A percentile compares a stretch with the other conserved stretches of the same genome.
These are phyloP conservation scores for Caracal caracal DNA, from an alignment of 2,113 vertebrate genomes.

Conservation along the genomic window DNA sequence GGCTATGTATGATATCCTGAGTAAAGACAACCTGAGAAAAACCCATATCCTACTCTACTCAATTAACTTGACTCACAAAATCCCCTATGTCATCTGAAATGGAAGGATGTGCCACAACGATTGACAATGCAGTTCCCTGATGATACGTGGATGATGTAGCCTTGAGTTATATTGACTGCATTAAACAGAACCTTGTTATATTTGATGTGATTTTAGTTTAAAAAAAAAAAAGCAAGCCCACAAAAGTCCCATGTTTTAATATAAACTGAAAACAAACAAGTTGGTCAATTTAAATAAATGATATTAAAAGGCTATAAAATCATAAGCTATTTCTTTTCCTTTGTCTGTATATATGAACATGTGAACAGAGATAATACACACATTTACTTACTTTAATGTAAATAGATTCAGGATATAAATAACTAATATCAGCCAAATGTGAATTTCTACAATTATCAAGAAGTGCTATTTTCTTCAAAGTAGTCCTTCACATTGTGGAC, in stretches of 20 bases:
- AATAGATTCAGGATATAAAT: background rate
- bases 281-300: constrained; percentile 7
- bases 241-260: background rate
- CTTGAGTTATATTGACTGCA: background rate
- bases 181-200: constrained; percentile 17
- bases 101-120: background rate
- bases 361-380: background rate
- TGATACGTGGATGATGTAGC: constrained; percentile 13
- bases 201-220: constrained; percentile 36
- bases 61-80: constrained; percentile 32
- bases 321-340: background rate
- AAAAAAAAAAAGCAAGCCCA: background rate
- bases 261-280: constrained; percentile 52
- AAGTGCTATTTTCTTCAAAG: constrained; percentile 35
- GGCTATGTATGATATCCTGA: constrained; percentile 33
- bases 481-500: constrained; percentile 6
- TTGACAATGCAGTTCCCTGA: background rate
- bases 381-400: constrained; percentile 8
- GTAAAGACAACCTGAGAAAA: constrained; percentile 50
- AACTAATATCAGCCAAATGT: background rate
- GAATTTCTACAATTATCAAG: constrained; percentile 40
- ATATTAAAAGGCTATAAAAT: background rate
- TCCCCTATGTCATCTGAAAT: constrained; percentile 17
- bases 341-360: background rate
- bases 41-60: constrained; percentile 24